A percentile compares a stretch with the other conserved stretches of the same genome.
These are phyloP conservation scores for Lithobius niger DNA, from an alignment of 1,140 invertebrate genomes.

Conservation along the genomic window DNA sequence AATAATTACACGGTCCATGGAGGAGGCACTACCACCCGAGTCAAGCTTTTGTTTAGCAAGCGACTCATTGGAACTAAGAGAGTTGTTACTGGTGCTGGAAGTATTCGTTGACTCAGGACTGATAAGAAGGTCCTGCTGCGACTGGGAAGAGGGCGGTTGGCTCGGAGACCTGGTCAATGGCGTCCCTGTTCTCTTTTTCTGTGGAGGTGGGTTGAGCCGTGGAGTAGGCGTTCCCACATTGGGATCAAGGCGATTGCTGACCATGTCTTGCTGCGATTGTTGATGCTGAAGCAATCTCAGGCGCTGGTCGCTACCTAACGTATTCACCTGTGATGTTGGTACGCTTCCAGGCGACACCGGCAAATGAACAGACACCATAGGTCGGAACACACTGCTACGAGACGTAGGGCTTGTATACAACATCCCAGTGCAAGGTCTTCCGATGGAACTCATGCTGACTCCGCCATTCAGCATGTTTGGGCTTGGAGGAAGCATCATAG, in stretches of 20 bases:
- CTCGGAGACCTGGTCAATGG: conserved; percentile 9
- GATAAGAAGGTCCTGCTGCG: conserved; percentile 13
- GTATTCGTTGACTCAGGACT: conserved; percentile 19
- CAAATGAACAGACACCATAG: background rate
- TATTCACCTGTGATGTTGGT: background rate
- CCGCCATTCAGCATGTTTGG: background rate
- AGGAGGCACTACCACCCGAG: background rate
- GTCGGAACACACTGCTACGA: background rate
- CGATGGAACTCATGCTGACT: background rate
- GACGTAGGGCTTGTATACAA: background rate
- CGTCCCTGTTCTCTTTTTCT: background rate
- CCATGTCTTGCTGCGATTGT: background rate
- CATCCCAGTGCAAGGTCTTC: background rate
- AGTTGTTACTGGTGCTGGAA: conserved; percentile 11
- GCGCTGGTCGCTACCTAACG: background rate
- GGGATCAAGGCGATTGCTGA: background rate
- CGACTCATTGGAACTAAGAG: conserved; percentile 4
- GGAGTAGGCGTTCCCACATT: background rate
- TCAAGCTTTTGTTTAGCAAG: conserved; percentile 4
- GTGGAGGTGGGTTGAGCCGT: conserved; percentile 7
- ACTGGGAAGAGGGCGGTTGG: conserved; percentile 10
- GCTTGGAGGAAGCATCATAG: background rate
- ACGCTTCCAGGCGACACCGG: background rate
- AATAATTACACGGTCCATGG: background rate
- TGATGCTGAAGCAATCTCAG: too few species aligned